These are phyloP conservation scores for Diabrotica undecimpunctata DNA, from an alignment of 1,140 invertebrate species.

Conservation along the genomic window DNA sequence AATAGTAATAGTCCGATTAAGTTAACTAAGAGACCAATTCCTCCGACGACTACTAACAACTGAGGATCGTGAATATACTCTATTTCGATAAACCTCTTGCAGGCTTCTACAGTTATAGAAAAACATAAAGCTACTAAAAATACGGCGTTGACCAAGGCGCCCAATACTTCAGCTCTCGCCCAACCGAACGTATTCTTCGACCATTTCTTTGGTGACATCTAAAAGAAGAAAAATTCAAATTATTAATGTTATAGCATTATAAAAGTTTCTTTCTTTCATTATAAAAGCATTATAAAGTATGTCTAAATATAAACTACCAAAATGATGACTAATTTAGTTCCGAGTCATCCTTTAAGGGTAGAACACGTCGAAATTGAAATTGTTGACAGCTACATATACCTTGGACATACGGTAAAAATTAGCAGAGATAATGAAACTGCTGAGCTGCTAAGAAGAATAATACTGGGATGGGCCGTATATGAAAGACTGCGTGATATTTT, in stretches of 20 bases:
- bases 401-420: too few species aligned
- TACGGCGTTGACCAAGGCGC: conserved; percentile 88
- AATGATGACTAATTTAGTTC: too few species aligned
- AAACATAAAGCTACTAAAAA: conserved; percentile 92
- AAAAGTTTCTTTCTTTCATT: too few species aligned
- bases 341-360: too few species aligned
- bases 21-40: conserved; percentile 77
- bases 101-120: conserved; percentile 85
- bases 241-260: conserved; percentile 4
- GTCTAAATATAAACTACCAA: too few species aligned
- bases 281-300: too few species aligned
- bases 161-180: conserved; percentile 89
- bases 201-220: conserved; percentile 95
- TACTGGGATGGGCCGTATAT: too few species aligned
- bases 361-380: too few species aligned
- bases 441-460: too few species aligned
- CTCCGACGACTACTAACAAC: conserved; percentile 73
- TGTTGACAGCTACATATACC: too few species aligned
- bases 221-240: conserved; percentile 34
- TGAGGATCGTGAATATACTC: conserved; percentile 78
- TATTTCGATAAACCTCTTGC: conserved; percentile 83
- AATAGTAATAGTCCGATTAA: conserved; percentile 78
- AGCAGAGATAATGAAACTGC: too few species aligned
- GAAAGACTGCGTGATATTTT: too few species aligned
- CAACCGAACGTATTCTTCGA: conserved; percentile 94